These are phyloP conservation scores for Oreochromis spilurus DNA, from an alignment of 2,113 vertebrate genomes.

Conservation along the genomic window DNA sequence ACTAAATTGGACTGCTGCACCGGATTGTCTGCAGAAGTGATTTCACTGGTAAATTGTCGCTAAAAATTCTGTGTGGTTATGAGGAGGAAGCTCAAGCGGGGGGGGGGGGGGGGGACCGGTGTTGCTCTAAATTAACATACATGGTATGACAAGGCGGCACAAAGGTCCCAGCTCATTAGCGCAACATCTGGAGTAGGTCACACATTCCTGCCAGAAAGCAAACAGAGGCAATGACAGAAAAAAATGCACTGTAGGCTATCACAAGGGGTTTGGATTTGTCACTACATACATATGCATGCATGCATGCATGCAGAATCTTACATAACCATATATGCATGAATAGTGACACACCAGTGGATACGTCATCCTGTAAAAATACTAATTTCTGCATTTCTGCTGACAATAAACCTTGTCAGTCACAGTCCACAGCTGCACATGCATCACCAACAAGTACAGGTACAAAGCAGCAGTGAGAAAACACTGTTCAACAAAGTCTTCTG, in stretches of 20 bases:
- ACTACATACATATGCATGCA: background rate
- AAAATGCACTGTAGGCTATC: slow-evolving; percentile 10
- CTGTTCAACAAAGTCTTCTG: slow-evolving; percentile 7
- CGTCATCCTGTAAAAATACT: background rate
- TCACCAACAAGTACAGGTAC: background rate
- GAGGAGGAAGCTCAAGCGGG: background rate
- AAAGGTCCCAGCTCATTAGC: slow-evolving; percentile 52
- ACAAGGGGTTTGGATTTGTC: slow-evolving; percentile 11
- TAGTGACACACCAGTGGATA: background rate
- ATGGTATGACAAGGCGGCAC: slow-evolving; percentile 23
- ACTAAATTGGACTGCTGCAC: background rate
- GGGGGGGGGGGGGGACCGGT: background rate
- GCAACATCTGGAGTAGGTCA: slow-evolving; percentile 54
- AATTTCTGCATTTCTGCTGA: background rate
- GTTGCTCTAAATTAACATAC: slow-evolving; percentile 13
- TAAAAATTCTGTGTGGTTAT: background rate
- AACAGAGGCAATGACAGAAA: slow-evolving; percentile 13
- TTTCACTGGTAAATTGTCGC: background rate
- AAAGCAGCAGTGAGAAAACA: background rate
- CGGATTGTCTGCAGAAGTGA: background rate
- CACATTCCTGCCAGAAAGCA: slow-evolving; percentile 29
- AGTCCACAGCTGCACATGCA: background rate
- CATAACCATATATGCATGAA: background rate
- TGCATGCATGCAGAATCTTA: background rate
- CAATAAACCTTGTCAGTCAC: background rate